Base-by-base conservation (phyloP, 2,113 vertebrate species). In the Leptosomus discolor region DNA sequence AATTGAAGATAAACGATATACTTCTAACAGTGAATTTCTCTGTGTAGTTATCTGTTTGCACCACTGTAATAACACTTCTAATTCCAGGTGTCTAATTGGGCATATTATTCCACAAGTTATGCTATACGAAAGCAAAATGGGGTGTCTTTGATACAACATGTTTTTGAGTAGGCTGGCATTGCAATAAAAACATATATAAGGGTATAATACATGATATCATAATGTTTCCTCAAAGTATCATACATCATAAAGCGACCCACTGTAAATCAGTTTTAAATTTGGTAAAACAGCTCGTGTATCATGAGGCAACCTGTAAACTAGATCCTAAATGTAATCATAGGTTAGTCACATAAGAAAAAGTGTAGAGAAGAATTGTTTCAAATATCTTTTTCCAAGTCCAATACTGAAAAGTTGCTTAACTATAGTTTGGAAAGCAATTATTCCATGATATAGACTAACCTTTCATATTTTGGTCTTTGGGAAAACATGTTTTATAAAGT, bases 401-500 rank as follows among this genome's bases (percentile, higher is more conserved):
- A 58, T 67, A 78, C 23, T 82, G 79, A 80, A 96, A 94, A 78
- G n/a, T 56, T 51, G 8, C 51, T 86, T 96, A 95, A 32, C 74
- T 76, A 45, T 41, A 85, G 34, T 75, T 95, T 94, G 78, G 57
- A 94, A 94, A 74, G 20, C 54, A 58, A 53, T 95, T 97, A 85
- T 85, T 89, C 79, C 85, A 51, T 94, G 93, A 86, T 94, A 80
- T 11, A 94, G 46, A 61, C 27, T 86, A 95, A 85, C 41, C 45
- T 80, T 91, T 93, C 29, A 34, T 90, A 78, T 90, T 92, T 90
- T 57, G 22, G 45, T 95, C 56, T 94, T 92, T 20, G 7, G 45
- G 39, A 96, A 94, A 96, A 58, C 18, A 39, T 48, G 12, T 73
- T 92, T 92, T 87, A 32, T 95, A 64, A 96, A 87, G 34, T 75